phyloP scores from a whole-genome alignment of 2,888 invertebrate genomes.

The Eupithecia centaureata region DNA sequence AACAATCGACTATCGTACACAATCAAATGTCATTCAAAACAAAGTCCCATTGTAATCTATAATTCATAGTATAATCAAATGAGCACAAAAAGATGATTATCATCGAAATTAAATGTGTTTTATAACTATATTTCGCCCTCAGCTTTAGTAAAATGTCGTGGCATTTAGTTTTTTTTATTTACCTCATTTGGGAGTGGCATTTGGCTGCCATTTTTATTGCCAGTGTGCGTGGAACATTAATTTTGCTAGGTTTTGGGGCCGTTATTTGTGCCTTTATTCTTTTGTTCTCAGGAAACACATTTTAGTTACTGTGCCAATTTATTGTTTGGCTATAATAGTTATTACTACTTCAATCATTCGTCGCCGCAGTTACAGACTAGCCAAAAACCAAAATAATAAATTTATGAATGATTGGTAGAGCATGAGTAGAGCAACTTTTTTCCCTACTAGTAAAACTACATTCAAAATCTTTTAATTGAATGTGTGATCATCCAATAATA shows the following conservation, averaged over 20 bases:
- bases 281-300: constrained; percentile 48
- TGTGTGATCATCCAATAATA: neutral
- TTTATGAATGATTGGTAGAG: neutral
- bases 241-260: constrained; percentile 62
- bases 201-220: constrained; percentile 75
- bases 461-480: neutral
- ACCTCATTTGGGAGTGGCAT: constrained; percentile 81
- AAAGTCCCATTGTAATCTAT: constrained; percentile 55
- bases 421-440: neutral
- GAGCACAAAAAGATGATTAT: constrained; percentile 50
- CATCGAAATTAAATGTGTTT: constrained; percentile 55
- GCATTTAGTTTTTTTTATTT: constrained; percentile 80
- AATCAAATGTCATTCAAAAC: constrained; percentile 52
- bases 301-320: constrained; percentile 34
- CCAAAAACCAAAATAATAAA: neutral
- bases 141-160: constrained; percentile 60
- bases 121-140: constrained; percentile 43
- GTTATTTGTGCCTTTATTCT: constrained; percentile 55
- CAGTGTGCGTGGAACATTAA: constrained; percentile 79
- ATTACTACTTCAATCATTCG: neutral
- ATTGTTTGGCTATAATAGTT: constrained; percentile 13
- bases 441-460: neutral
- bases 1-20: constrained; percentile 34
- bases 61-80: constrained; percentile 62
- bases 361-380: neutral